A percentile compares a stretch with the other conserved stretches of the same genome.
phyloP scores from a whole-genome alignment of 2,797 vertebrate species.

The Ispidina picta region DNA sequence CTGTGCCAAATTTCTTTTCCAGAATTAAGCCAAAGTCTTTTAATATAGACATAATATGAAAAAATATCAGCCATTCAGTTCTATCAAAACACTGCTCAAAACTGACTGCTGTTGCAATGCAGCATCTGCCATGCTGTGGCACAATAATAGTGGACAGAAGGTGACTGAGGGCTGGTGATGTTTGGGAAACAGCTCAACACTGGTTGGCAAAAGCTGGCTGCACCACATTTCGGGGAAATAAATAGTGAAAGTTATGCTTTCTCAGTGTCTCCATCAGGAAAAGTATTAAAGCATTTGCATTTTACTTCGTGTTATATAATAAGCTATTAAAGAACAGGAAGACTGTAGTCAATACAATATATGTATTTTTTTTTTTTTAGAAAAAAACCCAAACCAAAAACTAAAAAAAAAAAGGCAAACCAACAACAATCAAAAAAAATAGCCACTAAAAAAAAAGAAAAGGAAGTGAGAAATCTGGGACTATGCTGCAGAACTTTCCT shows the following conservation, averaged over 20 bases:
- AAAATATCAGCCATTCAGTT: background rate
- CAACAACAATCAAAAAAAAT: no score
- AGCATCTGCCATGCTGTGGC: background rate
- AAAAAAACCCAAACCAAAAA: background rate
- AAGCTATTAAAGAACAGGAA: background rate
- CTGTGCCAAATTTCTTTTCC: background rate
- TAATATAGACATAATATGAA: background rate
- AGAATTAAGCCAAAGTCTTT: background rate
- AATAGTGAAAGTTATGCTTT: background rate
- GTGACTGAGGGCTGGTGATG: background rate
- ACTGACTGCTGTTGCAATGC: background rate
- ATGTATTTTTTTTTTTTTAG: background rate
- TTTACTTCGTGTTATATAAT: background rate
- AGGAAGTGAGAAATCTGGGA: background rate
- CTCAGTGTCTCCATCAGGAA: background rate
- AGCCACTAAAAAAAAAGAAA: background rate
- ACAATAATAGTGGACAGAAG: background rate
- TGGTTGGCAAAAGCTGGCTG: background rate
- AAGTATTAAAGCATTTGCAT: background rate
- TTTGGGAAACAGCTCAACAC: background rate
- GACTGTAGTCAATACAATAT: background rate
- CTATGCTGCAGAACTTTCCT: background rate
- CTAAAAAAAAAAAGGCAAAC: background rate
- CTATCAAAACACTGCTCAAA: background rate
- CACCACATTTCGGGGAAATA: background rate